Evolutionary conservation across 2,113 vertebrate genomes (phyloP).

Genomic region (Anhinga anhinga): DNA sequence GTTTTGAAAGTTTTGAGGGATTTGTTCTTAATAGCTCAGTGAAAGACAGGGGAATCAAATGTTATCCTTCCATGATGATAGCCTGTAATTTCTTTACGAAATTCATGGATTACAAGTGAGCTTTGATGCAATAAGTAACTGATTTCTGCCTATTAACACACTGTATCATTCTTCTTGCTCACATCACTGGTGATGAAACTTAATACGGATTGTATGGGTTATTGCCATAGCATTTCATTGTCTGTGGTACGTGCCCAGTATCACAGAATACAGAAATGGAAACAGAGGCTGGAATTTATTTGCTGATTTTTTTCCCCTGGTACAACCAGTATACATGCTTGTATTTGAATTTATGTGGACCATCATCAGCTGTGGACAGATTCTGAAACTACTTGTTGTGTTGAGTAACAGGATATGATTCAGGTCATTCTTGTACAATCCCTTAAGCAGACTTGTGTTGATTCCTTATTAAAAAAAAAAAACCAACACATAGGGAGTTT

Average conservation of each 20-base stretch:
- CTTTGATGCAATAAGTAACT: slow-evolving; percentile 11
- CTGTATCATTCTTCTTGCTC: not conserved
- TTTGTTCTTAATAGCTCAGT: slow-evolving; percentile 1
- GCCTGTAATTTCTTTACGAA: not conserved
- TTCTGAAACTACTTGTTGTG: not conserved
- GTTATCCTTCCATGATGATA: not conserved
- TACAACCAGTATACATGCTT: not conserved
- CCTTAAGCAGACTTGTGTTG: not conserved
- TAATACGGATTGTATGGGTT: not conserved
- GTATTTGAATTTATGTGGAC: not conserved
- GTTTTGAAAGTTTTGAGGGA: not conserved
- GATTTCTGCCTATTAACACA: not conserved
- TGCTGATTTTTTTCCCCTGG: not conserved
- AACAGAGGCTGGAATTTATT: not conserved
- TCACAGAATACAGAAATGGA: not conserved
- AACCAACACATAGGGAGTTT: not conserved
- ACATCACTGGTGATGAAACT: not conserved
- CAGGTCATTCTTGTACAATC: not conserved
- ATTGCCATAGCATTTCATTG: not conserved
- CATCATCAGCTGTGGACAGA: not conserved
- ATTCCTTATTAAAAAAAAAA: not conserved
- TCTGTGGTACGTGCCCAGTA: not conserved
- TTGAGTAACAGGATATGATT: not conserved
- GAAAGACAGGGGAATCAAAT: not conserved
- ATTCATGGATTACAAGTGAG: not conserved